A percentile compares a stretch with the other conserved stretches of the same genome.
These are phyloP conservation scores for Mesitornis unicolor DNA, from an alignment of 2,113 vertebrate species.

Conservation along the genomic window DNA sequence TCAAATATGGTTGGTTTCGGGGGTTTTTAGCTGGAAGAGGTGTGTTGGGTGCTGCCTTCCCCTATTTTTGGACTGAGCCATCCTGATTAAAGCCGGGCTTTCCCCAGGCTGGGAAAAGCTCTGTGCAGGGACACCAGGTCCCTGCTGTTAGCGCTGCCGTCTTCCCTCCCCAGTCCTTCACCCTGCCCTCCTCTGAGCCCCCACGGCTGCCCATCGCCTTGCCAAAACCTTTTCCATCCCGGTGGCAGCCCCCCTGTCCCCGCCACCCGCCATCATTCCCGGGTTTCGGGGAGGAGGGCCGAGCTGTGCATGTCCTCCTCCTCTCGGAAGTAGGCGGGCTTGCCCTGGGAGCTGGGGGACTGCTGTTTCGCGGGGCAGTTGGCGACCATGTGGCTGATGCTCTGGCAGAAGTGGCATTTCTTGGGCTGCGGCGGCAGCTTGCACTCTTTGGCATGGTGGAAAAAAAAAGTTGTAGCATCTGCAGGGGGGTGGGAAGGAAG, in stretches of 20 bases:
- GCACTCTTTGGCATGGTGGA: slow-evolving; percentile 98
- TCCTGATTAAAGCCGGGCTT: background rate
- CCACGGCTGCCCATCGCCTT: slow-evolving; percentile 52
- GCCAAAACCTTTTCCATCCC: slow-evolving; percentile 54
- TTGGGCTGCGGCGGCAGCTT: slow-evolving; percentile 97
- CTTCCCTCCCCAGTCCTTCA: background rate
- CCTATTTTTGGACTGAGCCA: background rate
- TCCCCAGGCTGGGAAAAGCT: background rate
- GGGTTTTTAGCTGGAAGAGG: background rate
- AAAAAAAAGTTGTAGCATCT: slow-evolving; percentile 98
- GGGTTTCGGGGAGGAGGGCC: slow-evolving; percentile 72
- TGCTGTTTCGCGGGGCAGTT: slow-evolving; percentile 90
- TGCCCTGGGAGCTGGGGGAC: slow-evolving; percentile 88
- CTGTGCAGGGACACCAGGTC: background rate
- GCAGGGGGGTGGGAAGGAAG: background rate
- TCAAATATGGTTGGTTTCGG: background rate
- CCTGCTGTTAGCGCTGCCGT: background rate
- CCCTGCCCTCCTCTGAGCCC: slow-evolving; percentile 4
- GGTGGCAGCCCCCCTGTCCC: slow-evolving; percentile 20
- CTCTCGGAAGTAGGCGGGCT: slow-evolving; percentile 78
- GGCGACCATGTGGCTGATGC: slow-evolving; percentile 95
- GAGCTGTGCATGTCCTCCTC: slow-evolving; percentile 82
- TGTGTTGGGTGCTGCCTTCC: background rate
- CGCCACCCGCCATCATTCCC: slow-evolving; percentile 73
- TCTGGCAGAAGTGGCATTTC: slow-evolving; percentile 99